Percentiles rank a stretch among this genome's conserved stretches.
Conservation (phyloP, 2,113 vertebrate species). For the Pipra filicauda region DNA sequence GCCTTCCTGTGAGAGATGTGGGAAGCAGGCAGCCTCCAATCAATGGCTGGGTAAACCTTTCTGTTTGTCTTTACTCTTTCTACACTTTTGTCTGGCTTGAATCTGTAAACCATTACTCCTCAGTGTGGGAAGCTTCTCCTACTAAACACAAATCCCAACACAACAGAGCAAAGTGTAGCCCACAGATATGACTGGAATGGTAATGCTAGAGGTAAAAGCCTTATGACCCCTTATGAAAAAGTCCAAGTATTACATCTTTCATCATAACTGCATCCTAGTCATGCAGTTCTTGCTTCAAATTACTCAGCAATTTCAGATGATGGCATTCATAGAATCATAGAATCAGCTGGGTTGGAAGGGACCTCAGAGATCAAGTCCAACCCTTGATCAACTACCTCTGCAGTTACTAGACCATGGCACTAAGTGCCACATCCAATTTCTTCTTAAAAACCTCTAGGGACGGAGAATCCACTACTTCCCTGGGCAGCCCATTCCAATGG, state of each 20-base stretch:
- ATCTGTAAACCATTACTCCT: slow-evolving; percentile 37
- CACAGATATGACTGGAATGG: not conserved
- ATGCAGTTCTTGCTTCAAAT: not conserved
- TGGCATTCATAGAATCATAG: not conserved
- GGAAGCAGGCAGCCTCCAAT: not conserved
- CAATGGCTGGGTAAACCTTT: not conserved
- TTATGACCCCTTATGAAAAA: not conserved
- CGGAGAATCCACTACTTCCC: no score
- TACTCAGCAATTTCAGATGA: not conserved
- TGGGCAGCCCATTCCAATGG: no score
- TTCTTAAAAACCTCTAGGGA: no score
- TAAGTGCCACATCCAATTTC: no score
- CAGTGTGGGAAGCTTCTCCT: slow-evolving; percentile 27
- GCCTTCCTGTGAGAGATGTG: not conserved
- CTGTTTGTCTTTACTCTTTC: slow-evolving; percentile 23
- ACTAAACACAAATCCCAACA: not conserved
- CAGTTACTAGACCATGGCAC: no score
- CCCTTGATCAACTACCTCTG: no score
- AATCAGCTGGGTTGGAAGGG: no score
- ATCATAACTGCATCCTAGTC: not conserved
- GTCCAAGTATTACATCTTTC: not conserved
- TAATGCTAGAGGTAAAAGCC: not conserved
- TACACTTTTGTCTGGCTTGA: slow-evolving; percentile 34
- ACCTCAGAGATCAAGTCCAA: no score
- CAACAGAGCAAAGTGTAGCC: not conserved